phyloP scores from a whole-genome alignment of 35 echinoderm and acorn worm genomes.

The Stichopus chloronotus region DNA sequence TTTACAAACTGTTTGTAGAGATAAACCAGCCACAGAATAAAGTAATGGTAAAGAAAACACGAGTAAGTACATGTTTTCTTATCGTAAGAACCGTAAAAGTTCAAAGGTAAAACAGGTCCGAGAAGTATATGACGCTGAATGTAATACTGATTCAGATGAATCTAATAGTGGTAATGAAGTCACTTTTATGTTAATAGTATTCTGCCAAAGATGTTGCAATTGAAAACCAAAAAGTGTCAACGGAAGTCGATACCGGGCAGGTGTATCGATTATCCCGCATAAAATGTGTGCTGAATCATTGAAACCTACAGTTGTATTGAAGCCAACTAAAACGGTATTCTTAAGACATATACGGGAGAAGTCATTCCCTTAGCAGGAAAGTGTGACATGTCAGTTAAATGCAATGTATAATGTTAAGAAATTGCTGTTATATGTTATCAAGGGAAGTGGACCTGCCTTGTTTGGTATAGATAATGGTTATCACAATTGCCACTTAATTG shows the following conservation, averaged over 20 bases:
- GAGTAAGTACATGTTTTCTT: too few species aligned
- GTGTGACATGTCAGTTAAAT: background rate
- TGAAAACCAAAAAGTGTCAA: background rate
- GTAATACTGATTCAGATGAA: too few species aligned
- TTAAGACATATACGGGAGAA: background rate
- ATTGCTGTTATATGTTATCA: slow-evolving; percentile 26
- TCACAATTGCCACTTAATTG: slow-evolving; percentile 1
- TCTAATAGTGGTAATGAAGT: too few species aligned
- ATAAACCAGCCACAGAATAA: background rate
- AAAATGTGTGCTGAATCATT: background rate
- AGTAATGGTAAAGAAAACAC: too few species aligned
- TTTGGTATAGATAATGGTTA: slow-evolving; percentile 34
- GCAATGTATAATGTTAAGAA: slow-evolving; percentile 3
- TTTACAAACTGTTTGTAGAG: background rate
- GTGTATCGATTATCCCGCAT: slow-evolving; percentile 10
- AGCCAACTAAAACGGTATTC: background rate
- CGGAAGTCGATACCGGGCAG: slow-evolving; percentile 54
- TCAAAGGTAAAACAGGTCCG: too few species aligned
- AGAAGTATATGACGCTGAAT: too few species aligned
- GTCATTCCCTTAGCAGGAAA: background rate
- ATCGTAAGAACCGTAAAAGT: too few species aligned
- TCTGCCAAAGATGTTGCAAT: background rate
- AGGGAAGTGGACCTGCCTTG: slow-evolving; percentile 48
- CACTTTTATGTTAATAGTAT: too few species aligned
- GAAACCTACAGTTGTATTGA: background rate